Evolutionary conservation across 2,797 vertebrate genomes (phyloP).

Genomic region (Sebastes kiyomatsui): DNA sequence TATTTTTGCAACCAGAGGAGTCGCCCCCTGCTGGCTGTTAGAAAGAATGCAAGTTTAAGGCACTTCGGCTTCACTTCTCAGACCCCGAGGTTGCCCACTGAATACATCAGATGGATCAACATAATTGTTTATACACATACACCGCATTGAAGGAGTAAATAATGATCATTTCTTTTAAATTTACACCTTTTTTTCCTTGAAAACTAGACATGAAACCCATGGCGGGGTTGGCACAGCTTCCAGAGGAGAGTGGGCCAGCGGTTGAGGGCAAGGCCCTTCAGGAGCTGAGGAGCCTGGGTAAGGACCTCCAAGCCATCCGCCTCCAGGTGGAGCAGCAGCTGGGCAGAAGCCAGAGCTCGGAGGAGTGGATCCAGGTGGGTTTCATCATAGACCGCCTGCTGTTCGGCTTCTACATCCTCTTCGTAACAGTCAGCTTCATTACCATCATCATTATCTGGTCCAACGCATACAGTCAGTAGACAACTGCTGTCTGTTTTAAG

Average conservation of each 20-base stretch:
- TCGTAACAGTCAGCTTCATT: slow-evolving; percentile 79
- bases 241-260: background rate
- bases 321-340: slow-evolving; percentile 67
- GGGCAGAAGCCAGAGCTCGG: slow-evolving; percentile 24
- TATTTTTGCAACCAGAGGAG: too few relatives aligned
- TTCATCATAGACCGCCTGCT: slow-evolving; percentile 81
- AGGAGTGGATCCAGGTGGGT: slow-evolving; percentile 81
- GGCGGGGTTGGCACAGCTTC: slow-evolving; percentile 1
- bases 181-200: background rate
- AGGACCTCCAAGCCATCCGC: slow-evolving; percentile 70
- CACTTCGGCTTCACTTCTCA: too few relatives aligned
- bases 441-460: slow-evolving; percentile 77
- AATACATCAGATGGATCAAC: background rate
- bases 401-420: slow-evolving; percentile 79
- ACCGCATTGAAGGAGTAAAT: background rate
- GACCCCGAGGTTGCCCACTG: too few relatives aligned
- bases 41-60: too few relatives aligned
- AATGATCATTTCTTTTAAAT: background rate
- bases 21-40: too few relatives aligned
- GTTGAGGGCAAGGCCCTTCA: slow-evolving; percentile 45
- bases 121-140: background rate
- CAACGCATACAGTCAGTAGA: slow-evolving; percentile 49
- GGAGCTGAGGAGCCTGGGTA: slow-evolving; percentile 71
- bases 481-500: background rate
- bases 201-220: slow-evolving; percentile 29